Base-by-base conservation (phyloP, 2,797 vertebrate genomes). In the Lates japonicus region DNA sequence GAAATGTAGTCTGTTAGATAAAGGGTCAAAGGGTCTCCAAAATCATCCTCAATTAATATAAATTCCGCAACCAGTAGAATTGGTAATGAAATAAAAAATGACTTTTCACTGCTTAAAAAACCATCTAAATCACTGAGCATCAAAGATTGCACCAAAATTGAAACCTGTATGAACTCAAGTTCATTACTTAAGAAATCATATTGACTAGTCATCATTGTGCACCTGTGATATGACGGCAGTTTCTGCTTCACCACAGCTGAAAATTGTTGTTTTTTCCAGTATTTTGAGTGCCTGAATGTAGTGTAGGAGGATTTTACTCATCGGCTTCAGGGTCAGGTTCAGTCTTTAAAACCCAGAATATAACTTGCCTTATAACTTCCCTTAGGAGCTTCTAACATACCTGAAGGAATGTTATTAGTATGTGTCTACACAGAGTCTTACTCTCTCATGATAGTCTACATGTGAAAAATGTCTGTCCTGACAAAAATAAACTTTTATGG, bases 261-360 rank as follows among this genome's bases (percentile, higher is more conserved):
- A 72, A 67, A 74, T 60, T 39, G 11, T 74, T 70, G 59, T 63
- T 20, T 69, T 73, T 80, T 8, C 22, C 62, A 44, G 37, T 37
- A 6, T 54, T 31, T 14, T 41, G 22, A 70, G 25, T 31, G 33
- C 64, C 17, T 64, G 62, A 17, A 8, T 33, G 71, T 35, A 10
- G 25, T 42, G 64, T 66, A 29, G 70, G 65, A 68, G 66, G 58
- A 51, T 60, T 70, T 55, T 59, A 42, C 49, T 71, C 54, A 13
- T 49, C 66, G 22, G 41, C 66, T 77, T 58, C 61, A 77, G 58
- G 79, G 55, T 80, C 35, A 62, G 59, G 54, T 57, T 72, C 37
- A 59, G 37, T 64, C 62, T 9, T 62, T 75, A 64, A 67, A 82
- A 74, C 69, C 51, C 37, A 51, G 55, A 62, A 71, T 57, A 42